phyloP scores from a whole-genome alignment of 2,888 invertebrate genomes.

The Agrilus biguttatus region DNA sequence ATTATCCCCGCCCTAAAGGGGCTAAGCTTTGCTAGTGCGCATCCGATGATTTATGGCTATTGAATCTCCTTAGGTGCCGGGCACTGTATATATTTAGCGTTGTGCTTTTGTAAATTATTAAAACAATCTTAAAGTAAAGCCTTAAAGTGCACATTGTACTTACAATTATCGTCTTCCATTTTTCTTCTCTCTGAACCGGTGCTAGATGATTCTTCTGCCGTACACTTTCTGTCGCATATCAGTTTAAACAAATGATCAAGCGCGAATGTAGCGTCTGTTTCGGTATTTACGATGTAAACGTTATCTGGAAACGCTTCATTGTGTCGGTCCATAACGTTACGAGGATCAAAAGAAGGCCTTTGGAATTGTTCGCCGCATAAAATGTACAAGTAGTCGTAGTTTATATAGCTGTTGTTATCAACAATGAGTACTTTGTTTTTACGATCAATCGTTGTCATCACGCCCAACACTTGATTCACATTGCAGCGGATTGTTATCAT shows the following conservation, averaged over 20 bases:
- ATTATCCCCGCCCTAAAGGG: too few species aligned
- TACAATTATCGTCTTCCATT: background rate
- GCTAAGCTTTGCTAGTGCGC: too few species aligned
- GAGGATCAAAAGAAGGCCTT: constrained; percentile 32
- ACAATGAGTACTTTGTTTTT: constrained; percentile 44
- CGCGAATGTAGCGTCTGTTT: constrained; percentile 37
- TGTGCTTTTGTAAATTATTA: too few species aligned
- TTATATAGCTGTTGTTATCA: constrained; percentile 25
- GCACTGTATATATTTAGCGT: too few species aligned
- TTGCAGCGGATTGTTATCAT: constrained; percentile 45
- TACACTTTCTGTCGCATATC: background rate
- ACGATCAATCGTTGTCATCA: constrained; percentile 31
- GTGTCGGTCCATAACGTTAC: constrained; percentile 18
- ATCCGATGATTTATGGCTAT: too few species aligned
- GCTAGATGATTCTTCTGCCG: background rate
- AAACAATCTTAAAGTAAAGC: too few species aligned
- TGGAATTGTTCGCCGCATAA: constrained; percentile 43
- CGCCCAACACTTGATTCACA: constrained; percentile 48
- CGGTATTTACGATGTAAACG: constrained; percentile 45
- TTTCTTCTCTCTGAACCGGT: too few species aligned
- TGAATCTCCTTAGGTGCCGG: too few species aligned
- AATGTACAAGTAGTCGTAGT: constrained; percentile 42
- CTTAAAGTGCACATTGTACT: background rate
- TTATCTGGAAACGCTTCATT: constrained; percentile 37
- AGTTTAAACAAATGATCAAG: constrained; percentile 26